A percentile compares a stretch with the other conserved stretches of the same genome.
phyloP scores from a whole-genome alignment of 2,113 vertebrate genomes.

The Pteruthius melanotis region DNA sequence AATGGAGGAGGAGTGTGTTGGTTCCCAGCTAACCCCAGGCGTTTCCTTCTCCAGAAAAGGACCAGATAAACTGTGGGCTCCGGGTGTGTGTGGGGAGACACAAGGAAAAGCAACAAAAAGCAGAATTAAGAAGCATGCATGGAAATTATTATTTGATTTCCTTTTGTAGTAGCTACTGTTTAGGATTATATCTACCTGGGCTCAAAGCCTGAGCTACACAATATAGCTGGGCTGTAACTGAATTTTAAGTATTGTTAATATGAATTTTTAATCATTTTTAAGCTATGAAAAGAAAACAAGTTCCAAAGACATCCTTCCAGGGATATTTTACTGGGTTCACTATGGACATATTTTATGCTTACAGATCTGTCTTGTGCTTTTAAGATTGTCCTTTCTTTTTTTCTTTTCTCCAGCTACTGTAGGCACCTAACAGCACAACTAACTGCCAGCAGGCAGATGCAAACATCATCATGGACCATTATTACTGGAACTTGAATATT shows the following conservation, averaged over 20 bases:
- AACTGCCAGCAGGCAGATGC: neutral
- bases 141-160: neutral
- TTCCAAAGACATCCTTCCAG: neutral
- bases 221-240: neutral
- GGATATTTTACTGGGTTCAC: neutral
- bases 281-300: neutral
- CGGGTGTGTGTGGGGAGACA: rapidly evolving
- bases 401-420: neutral
- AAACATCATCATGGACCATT: neutral
- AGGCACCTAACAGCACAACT: neutral
- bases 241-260: neutral
- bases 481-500: neutral
- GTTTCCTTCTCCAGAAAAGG: neutral
- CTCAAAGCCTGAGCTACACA: neutral
- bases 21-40: rapidly evolving
- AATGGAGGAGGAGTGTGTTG: neutral
- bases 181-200: neutral
- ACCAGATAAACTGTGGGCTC: neutral
- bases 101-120: neutral
- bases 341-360: neutral
- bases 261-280: neutral
- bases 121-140: neutral
- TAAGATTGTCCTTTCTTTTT: neutral
- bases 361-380: neutral
- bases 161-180: neutral